Evolutionary conservation across 1,140 invertebrate species (phyloP), one percentile per base, ranked within the genome.

Genomic region (Anthonomus grandis): DNA sequence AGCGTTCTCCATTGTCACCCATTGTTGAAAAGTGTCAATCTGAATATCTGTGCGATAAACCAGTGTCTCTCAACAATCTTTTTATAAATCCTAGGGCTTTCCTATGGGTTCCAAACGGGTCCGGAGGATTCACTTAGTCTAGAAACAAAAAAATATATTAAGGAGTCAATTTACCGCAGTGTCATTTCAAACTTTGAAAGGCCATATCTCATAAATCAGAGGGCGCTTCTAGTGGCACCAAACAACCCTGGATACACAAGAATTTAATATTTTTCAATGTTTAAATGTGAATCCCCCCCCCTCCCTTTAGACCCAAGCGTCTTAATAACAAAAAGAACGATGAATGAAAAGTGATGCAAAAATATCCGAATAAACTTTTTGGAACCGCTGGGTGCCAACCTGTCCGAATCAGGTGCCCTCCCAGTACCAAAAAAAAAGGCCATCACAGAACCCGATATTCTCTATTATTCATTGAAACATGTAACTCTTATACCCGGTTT

Each of bases 401-500:
- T 61, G 55, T 42, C 47, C 9, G 57, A 49, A 63, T 68, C 64
- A 67, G 59, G 63, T 66, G 64, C 47, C 63, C 47, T 42, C 21
- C 39, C 63, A 60, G 19, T 37, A 57, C 45, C n/a, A n/a, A n/a
- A n/a, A n/a, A n/a, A 64, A 60, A 65, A 61, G 56, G 62, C 31
- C 55, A 49, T 48, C 45, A 57, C 49, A 57, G 23, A 54, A 54
- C 39, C 27, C 15, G 27, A 42, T 38, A 57, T 64, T 63, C 45
- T 47, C 50, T 57, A 39, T n/a, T n/a, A n/a, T n/a, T n/a, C n/a
- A 36, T 62, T 66, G 68, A 70, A 68, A 70, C 63, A 67, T 66
- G 68, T 70, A 67, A 69, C 67, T 70, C 67, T 67, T 69, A 67
- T 70, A 63, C 66, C 65, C 64, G 68, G 57, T 64, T 65, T 63